These are phyloP conservation scores for Pristionchus arcanus DNA, from an alignment of 2,888 invertebrate species.

Conservation along the genomic window DNA sequence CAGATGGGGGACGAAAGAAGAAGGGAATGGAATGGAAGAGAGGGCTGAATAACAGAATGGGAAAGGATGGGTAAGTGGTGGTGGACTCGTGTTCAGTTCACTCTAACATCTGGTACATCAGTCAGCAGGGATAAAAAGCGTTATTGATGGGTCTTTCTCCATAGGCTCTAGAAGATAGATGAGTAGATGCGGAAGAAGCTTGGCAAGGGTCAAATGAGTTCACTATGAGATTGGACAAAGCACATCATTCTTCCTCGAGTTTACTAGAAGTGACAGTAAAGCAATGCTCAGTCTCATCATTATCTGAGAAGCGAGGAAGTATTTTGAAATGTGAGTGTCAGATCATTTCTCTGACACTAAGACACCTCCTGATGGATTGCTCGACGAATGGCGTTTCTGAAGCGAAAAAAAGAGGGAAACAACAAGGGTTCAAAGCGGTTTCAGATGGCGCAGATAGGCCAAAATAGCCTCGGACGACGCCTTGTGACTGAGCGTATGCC, in stretches of 20 bases:
- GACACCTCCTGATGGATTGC: neutral
- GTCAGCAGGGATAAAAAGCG: neutral
- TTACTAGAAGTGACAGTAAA: neutral
- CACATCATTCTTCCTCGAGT: neutral
- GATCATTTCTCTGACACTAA: neutral
- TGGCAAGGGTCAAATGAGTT: neutral
- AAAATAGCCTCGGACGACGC: neutral
- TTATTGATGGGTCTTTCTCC: neutral
- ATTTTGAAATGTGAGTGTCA: neutral
- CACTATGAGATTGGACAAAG: neutral
- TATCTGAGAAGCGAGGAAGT: neutral
- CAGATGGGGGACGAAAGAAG: conserved; percentile 17
- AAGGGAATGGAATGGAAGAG: neutral
- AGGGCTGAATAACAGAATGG: conserved; percentile 10
- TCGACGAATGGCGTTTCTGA: neutral
- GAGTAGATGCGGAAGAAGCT: neutral
- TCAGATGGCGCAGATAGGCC: neutral
- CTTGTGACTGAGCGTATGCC: neutral
- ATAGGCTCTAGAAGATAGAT: neutral
- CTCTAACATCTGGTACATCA: neutral
- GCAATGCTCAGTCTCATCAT: neutral
- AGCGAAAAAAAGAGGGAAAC: neutral
- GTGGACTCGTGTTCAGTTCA: neutral
- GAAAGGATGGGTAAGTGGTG: conserved; percentile 3
- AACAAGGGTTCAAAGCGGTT: neutral